phyloP scores from a whole-genome alignment of 2,113 vertebrate species.

The Embiotoca jacksoni region DNA sequence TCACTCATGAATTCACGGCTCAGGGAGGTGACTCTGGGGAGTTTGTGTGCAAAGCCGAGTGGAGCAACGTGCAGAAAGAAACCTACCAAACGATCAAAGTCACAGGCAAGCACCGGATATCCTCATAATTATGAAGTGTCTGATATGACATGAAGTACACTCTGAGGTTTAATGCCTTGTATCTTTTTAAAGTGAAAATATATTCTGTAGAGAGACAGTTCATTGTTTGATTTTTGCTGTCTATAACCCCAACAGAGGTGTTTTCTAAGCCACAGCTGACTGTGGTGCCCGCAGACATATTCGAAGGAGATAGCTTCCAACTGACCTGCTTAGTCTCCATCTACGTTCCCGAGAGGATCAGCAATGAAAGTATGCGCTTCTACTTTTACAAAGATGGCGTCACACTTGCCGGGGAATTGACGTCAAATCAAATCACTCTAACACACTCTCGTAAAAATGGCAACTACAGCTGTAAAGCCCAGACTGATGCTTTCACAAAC shows the following conservation, averaged over 20 bases:
- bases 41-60: constrained; percentile 77
- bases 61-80: constrained; percentile 65
- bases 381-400: constrained; percentile 62
- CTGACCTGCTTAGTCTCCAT: constrained; percentile 68
- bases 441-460: constrained; percentile 61
- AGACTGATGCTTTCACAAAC: not conserved
- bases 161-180: not conserved
- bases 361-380: constrained; percentile 40
- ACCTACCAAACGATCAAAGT: constrained; percentile 48
- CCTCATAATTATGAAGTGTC: not conserved
- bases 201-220: not conserved
- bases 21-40: constrained; percentile 65
- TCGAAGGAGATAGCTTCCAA: constrained; percentile 55
- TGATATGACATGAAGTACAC: not conserved
- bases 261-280: constrained; percentile 77
- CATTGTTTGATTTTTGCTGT: not conserved
- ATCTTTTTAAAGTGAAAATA: not conserved
- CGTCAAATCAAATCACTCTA: not conserved
- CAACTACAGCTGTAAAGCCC: constrained; percentile 73
- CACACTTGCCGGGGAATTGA: not conserved
- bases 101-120: constrained; percentile 58
- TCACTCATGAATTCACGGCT: constrained; percentile 25
- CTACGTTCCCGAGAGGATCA: constrained; percentile 43
- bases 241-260: constrained; percentile 65
- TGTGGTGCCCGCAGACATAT: constrained; percentile 50